phyloP scores from a whole-genome alignment of 1,140 invertebrate genomes.

The Heliconius eleuchia region DNA sequence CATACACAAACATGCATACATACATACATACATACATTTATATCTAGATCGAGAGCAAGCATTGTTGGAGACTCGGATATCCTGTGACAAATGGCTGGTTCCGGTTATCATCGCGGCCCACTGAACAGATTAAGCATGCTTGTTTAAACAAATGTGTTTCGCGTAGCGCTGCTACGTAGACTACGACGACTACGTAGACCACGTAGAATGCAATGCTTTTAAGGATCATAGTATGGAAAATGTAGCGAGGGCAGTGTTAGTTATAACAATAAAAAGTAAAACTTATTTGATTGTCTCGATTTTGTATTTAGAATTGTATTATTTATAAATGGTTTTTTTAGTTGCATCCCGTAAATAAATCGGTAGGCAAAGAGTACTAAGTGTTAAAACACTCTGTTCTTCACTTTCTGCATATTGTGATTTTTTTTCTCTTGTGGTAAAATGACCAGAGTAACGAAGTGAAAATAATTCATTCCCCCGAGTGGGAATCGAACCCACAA shows the following conservation, averaged over 20 bases:
- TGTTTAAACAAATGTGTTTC: slow-evolving; percentile 14
- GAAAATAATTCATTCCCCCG: no score
- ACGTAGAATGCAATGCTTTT: slow-evolving; percentile 12
- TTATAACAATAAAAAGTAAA: neutral
- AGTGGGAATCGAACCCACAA: no score
- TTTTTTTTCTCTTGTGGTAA: no score
- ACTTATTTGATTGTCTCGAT: no score
- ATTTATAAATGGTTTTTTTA: no score
- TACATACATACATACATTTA: neutral
- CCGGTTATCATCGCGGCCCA: slow-evolving; percentile 25
- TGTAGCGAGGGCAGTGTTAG: neutral
- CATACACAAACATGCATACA: neutral
- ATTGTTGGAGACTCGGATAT: slow-evolving; percentile 10
- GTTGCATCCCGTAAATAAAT: no score
- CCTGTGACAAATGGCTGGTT: slow-evolving; percentile 21
- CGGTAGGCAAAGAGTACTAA: no score
- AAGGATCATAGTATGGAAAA: neutral
- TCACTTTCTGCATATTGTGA: no score
- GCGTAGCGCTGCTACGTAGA: neutral
- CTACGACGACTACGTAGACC: neutral
- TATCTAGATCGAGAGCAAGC: slow-evolving; percentile 4
- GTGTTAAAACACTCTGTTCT: no score
- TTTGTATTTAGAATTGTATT: no score
- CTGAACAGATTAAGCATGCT: slow-evolving; percentile 23
- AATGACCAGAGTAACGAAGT: no score